Base-by-base conservation (phyloP, 2,797 vertebrate genomes). In the Silurus lanzhouensis region DNA sequence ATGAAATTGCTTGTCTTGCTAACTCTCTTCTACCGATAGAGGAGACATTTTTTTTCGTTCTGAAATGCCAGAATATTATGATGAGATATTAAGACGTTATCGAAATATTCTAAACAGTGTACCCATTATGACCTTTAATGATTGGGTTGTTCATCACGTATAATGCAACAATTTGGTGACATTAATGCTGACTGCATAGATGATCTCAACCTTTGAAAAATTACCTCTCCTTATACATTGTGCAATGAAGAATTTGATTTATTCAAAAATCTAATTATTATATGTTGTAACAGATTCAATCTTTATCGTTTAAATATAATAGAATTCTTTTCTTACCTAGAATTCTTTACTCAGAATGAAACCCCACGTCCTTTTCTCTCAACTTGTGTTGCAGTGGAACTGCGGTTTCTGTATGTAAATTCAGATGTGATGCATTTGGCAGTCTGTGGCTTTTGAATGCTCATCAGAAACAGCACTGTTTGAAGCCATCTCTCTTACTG, bases 91-190 rank as follows among this genome's bases (percentile, higher is more conserved):
- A 71, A 84, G 77, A 67, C 82, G 67, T 83, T 81, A 86, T 87
- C 46, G 64, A 25, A 44, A 85, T 83, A 82, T 78, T 79, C 83
- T 88, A 84, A 87, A 84, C 82, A 58, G 81, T 74, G n/a, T 64
- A 82, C 79, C 58, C 80, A 57, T 74, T 27, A n/a, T 86, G 77
- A 68, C 31, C 67, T 68, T 68, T 22, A 66, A 66, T 25, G 1
- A 27, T 27, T 68, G 27, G 72, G 71, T 61, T 84, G 86, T 61
- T 83, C 81, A 78, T 70, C 20, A 13, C 82, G 78, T 83, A 81
- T 86, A 85, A 83, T 86, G 83, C 85, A 67, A 60, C 57, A 79
- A 84, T 85, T 88, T 84, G 88, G 85, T 89, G 86, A 83, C 71
- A 81, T 63, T 81, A 25, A 64, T 78, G 72, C 22, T 52, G 44